These are phyloP conservation scores for Aphidius gifuensis DNA, from an alignment of 1,140 invertebrate genomes.

Conservation along the genomic window DNA sequence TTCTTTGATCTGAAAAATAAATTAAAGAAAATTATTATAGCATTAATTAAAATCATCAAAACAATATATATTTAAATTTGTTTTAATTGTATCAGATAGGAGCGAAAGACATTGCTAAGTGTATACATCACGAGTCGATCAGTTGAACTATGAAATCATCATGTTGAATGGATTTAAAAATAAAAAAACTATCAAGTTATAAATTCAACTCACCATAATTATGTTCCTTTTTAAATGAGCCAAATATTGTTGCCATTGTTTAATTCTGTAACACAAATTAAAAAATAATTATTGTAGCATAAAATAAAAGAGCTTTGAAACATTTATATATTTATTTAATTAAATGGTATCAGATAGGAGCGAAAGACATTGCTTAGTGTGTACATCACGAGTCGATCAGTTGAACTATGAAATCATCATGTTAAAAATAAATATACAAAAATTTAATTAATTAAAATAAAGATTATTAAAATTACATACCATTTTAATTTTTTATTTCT, in stretches of 20 bases:
- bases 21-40: no score
- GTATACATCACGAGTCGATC: slow-evolving; percentile 35
- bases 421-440: not conserved
- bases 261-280: slow-evolving; percentile 4
- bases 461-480: not conserved
- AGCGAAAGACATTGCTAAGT: slow-evolving; percentile 42
- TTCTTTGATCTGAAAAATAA: slow-evolving; percentile 1
- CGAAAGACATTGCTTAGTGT: slow-evolving; percentile 40
- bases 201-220: no score
- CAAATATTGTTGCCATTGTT: no score
- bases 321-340: not conserved
- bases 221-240: no score
- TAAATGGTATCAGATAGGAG: slow-evolving; percentile 40
- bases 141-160: slow-evolving; percentile 53
- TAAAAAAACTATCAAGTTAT: no score
- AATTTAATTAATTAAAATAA: no score
- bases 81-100: slow-evolving; percentile 37
- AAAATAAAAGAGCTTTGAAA: not conserved
- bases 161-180: slow-evolving; percentile 13
- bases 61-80: not conserved
- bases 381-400: slow-evolving; percentile 39
- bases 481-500: not conserved
- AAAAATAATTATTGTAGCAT: no score
- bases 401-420: slow-evolving; percentile 53
- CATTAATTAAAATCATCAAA: not conserved